Evolutionary conservation across 1,140 invertebrate genomes (phyloP), one percentile per base, ranked within the genome.

Genomic region (Trichomalopsis sarcophagae): DNA sequence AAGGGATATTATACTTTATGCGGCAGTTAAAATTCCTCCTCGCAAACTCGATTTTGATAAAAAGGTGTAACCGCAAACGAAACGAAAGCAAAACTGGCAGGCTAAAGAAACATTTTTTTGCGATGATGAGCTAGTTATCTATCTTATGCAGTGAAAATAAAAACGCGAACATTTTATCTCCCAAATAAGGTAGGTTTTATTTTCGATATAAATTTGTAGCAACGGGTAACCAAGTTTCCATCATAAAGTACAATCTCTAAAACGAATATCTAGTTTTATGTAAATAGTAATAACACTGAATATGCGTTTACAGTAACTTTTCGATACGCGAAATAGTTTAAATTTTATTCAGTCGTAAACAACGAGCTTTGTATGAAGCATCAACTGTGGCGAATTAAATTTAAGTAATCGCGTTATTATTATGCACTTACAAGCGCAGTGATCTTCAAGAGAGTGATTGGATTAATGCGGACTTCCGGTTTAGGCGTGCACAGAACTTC

Each of bases 391-490:
- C 23, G 47, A 82, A 82, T 85, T 81, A 23, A 85, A 85, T 85
- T 81, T 55, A 77, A 85, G 79, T 77, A 82, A 77, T 14, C 7
- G 10, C 36, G 77, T 85, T 77, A 85, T 85, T 85, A 69, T 82
- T 82, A 77, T 85, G 44, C 55, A 81, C 55, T 85, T 78, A 85
- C n/a, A 50, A 44, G 40, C 40, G 66, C 62, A 69, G 40, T 77
- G 74, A 85, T 82, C 84, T 82, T 81, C 55, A 76, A 85, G 47
- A 78, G 84, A 82, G 71, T 75, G 73, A 85, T 85, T 85, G 74
- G 44, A 55, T 82, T 85, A 85, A 85, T 82, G 78, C 17, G 40
- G 30, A 85, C 84, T 85, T 85, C 84, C 84, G 84, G 50, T 75
- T 81, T 36, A 55, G 44, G 21, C 27, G 7, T 27, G 44, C n/a